Conservation (phyloP, 2,797 vertebrate genomes). For the Sitta carolinensis region DNA sequence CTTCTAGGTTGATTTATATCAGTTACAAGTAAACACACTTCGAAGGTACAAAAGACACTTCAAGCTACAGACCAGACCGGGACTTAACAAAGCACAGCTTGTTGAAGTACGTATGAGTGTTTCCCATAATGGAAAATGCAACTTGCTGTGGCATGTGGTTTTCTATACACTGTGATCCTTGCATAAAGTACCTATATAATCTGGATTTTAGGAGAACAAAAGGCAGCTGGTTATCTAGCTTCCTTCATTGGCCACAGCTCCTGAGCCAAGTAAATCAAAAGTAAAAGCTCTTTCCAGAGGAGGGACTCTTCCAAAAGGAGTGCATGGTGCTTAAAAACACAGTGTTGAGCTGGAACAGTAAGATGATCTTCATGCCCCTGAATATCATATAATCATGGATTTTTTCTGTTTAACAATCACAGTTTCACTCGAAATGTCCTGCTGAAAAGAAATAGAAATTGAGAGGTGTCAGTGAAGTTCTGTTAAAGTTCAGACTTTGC, state of each 20-base stretch:
- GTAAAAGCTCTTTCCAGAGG: neutral
- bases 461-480: neutral
- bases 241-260: neutral
- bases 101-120: conserved; percentile 79
- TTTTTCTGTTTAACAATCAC: neutral
- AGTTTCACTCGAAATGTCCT: neutral
- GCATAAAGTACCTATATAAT: neutral
- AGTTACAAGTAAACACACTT: conserved; percentile 86
- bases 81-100: conserved; percentile 86
- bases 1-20: conserved; percentile 83
- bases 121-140: conserved; percentile 18
- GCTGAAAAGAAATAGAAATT: neutral
- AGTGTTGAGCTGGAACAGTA: neutral
- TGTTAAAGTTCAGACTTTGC: neutral
- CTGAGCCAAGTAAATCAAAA: conserved; percentile 11
- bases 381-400: neutral
- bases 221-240: conserved; percentile 16
- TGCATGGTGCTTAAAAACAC: neutral
- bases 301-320: neutral
- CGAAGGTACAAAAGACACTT: conserved; percentile 87
- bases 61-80: conserved; percentile 84
- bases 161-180: neutral
- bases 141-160: neutral
- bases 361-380: neutral
- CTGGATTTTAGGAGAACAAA: conserved; percentile 28